Base-by-base conservation (phyloP, 2,113 vertebrate species). In the Mystacornis crossleyi region DNA sequence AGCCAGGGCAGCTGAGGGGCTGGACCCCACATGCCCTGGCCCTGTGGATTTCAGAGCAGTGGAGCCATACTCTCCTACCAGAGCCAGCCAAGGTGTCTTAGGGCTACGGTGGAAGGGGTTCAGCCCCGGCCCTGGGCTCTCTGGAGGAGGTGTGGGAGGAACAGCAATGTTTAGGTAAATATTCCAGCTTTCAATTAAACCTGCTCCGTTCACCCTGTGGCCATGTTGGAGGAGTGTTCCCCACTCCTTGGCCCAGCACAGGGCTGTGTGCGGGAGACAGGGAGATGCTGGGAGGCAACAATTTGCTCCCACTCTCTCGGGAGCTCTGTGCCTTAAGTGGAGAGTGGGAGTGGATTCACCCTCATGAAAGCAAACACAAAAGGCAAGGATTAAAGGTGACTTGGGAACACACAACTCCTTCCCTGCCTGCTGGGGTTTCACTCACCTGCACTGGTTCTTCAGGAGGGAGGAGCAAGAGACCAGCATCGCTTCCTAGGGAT, bases 71-170 rank as follows among this genome's bases (percentile, higher is more conserved):
- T 77, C 25, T 29, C 53, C 34, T 0, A 0, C 42, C 6, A 1
- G 29, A 90, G 60, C 67, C 53, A 40, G 78, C 88, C 90, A 86
- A 86, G 78, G 24, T 86, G 31, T 64, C 93, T 77, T 73, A 3
- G 43, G 91, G 73, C 82, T 91, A 90, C 0, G 0, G 67, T 81
- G 50, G 29, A 92, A 84, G 45, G 71, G 67, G 82, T 51, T 81
- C 54, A 89, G 45, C 90, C 93, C 80, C 0, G 0, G 87, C 95
- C n/a, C 50, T 4, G 0, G 84, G 95, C 87, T 65, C 50, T 82
- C 33, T n/a, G 78, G 74, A 71, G 80, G 64, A 93, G 79, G 81
- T 55, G 96, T 97, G 79, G 93, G 95, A 92, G 94, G 94, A 73
- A 29, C 1, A 6, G 50, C 17, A 54, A 31, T 94, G 64, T 94